Evolutionary conservation across 2,888 invertebrate genomes (phyloP), one percentile per base, ranked within the genome.

Genomic region (Tuta absoluta): DNA sequence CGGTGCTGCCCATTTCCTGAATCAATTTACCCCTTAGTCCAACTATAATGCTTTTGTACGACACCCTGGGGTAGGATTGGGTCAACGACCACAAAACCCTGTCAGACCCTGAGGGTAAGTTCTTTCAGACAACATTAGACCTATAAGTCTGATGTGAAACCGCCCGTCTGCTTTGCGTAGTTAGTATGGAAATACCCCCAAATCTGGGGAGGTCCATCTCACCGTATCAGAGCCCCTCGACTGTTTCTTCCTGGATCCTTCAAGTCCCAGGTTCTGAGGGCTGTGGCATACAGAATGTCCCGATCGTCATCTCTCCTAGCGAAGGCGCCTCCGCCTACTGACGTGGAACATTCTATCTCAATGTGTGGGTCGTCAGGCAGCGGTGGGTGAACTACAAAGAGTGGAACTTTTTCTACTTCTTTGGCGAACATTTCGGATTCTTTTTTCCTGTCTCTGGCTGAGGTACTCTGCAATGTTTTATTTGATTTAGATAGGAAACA

Each of bases 151-250:
- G n/a, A n/a, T n/a, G n/a, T n/a, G n/a, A n/a, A n/a, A n/a, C n/a
- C n/a, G n/a, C n/a, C n/a, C n/a, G n/a, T n/a, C n/a, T n/a, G n/a
- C n/a, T n/a, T n/a, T n/a, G n/a, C n/a, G n/a, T n/a, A n/a, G n/a
- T n/a, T n/a, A n/a, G n/a, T n/a, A n/a, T n/a, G n/a, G n/a, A n/a
- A n/a, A n/a, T n/a, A n/a, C n/a, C n/a, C n/a, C n/a, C n/a, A n/a
- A n/a, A n/a, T n/a, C n/a, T n/a, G n/a, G n/a, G n/a, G n/a, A n/a
- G n/a, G n/a, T n/a, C n/a, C 12, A 11, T 49, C 51, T 53, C 12
- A 84, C 90, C 90, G 85, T 23, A 89, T 80, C 7, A 76, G 73
- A 1, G 84, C 84, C 1, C 90, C 89, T 60, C 77, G 80, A 1
- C 65, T 66, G 66, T 86, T 87, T 48, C 90, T 80, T 0, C 84